Percentiles rank a stretch among this genome's conserved stretches.
These are phyloP conservation scores for Dryas iulia DNA, from an alignment of 1,140 invertebrate genomes.

Conservation along the genomic window DNA sequence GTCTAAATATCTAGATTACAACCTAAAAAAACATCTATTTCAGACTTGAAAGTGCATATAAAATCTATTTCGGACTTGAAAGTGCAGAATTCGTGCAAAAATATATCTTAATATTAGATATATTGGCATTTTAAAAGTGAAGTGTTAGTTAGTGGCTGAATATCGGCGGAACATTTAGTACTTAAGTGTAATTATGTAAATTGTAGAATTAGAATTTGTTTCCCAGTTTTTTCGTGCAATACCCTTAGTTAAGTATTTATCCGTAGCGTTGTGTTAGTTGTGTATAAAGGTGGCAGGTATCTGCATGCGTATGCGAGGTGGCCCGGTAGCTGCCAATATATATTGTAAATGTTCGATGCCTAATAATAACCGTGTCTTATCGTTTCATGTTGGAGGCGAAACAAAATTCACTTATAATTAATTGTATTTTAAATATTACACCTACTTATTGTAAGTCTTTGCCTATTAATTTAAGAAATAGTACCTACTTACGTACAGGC, in stretches of 20 bases:
- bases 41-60: background rate
- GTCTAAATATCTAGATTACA: background rate
- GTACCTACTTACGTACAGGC: conserved; percentile 9
- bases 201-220: conserved; percentile 54
- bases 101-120: too few relatives aligned
- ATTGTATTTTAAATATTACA: conserved; percentile 2
- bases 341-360: conserved; percentile 40
- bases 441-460: conserved; percentile 17
- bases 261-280: conserved; percentile 67
- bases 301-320: conserved; percentile 26
- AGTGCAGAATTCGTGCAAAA: background rate
- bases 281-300: conserved; percentile 27
- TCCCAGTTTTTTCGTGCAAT: conserved; percentile 74
- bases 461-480: conserved; percentile 27
- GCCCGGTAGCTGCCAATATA: background rate
- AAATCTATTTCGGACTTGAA: background rate
- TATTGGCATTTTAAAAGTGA: background rate
- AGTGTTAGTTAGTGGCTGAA: background rate
- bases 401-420: conserved; percentile 13
- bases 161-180: conserved; percentile 19
- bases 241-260: conserved; percentile 78
- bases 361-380: conserved; percentile 33
- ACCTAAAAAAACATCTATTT: background rate
- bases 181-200: conserved; percentile 74
- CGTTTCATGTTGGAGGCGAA: conserved; percentile 11